Evolutionary conservation across 2,888 invertebrate genomes (phyloP).

Genomic region (Himalopsyche kuldschensis): DNA sequence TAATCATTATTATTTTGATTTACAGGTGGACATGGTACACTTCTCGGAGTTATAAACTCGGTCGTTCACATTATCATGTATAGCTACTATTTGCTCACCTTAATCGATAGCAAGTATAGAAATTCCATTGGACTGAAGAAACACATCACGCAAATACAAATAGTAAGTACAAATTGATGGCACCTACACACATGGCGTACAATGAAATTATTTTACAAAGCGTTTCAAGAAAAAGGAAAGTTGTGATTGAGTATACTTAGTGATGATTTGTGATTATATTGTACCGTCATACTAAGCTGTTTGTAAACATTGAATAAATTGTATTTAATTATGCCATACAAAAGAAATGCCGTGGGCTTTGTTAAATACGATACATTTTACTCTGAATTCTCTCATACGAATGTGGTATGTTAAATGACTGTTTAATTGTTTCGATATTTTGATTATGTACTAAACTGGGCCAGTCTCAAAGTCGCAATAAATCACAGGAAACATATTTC

Average conservation of each 20-base stretch:
- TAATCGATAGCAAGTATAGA: constrained; percentile 69
- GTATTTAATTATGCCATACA: neutral
- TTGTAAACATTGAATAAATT: neutral
- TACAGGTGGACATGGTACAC: constrained; percentile 68
- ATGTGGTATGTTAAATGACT: too few relatives aligned
- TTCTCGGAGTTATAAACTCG: constrained; percentile 69
- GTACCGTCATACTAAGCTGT: neutral
- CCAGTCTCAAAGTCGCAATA: too few relatives aligned
- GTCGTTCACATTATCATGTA: constrained; percentile 85
- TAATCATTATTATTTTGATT: constrained; percentile 37
- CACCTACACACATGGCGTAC: neutral
- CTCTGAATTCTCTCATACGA: too few relatives aligned
- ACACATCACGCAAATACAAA: constrained; percentile 81
- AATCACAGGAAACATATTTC: too few relatives aligned
- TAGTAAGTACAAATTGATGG: constrained; percentile 55
- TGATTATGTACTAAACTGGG: too few relatives aligned
- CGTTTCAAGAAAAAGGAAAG: neutral
- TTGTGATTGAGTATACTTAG: neutral
- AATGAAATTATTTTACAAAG: neutral
- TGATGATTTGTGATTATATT: neutral
- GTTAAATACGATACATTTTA: too few relatives aligned
- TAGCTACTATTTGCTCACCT: constrained; percentile 75
- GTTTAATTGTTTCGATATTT: too few relatives aligned
- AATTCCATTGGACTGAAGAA: constrained; percentile 82
- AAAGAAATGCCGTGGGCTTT: too few relatives aligned